Conservation (phyloP, 2,888 invertebrate genomes). For the Pyrrhia umbra region DNA sequence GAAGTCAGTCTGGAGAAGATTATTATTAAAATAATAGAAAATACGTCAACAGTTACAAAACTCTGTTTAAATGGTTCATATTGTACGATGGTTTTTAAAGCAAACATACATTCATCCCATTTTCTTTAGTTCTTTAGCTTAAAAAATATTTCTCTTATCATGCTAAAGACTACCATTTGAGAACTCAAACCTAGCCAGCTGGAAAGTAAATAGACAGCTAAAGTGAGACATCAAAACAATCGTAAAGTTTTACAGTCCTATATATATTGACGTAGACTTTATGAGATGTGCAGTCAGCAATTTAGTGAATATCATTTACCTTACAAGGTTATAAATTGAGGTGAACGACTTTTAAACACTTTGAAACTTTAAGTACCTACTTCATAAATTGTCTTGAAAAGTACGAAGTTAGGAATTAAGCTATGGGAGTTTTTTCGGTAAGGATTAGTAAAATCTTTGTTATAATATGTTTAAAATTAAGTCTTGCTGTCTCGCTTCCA, state of each 20-base stretch:
- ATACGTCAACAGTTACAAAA: too few relatives aligned
- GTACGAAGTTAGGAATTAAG: too few relatives aligned
- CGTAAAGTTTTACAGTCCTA: constrained; percentile 23
- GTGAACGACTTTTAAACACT: constrained; percentile 25
- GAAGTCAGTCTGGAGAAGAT: too few relatives aligned
- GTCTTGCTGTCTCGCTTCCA: too few relatives aligned
- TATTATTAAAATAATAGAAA: too few relatives aligned
- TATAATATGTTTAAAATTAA: too few relatives aligned
- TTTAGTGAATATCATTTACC: constrained; percentile 20
- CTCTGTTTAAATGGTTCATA: too few relatives aligned
- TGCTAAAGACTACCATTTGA: not conserved
- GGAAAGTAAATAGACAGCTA: not conserved
- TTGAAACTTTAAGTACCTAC: constrained; percentile 8
- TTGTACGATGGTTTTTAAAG: too few relatives aligned
- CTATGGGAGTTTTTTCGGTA: too few relatives aligned
- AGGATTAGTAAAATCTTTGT: too few relatives aligned
- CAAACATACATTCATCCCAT: too few relatives aligned
- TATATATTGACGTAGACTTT: constrained; percentile 5
- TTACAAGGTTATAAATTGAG: constrained; percentile 9
- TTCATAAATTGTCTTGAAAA: too few relatives aligned
- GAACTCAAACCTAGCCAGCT: not conserved
- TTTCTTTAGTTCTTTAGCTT: not conserved
- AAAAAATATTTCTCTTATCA: not conserved
- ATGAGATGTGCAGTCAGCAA: constrained; percentile 15
- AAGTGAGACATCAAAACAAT: constrained; percentile 2